Conservation (phyloP, 92 coral and sea anemone genomes). For the Palythoa caribaeorum region DNA sequence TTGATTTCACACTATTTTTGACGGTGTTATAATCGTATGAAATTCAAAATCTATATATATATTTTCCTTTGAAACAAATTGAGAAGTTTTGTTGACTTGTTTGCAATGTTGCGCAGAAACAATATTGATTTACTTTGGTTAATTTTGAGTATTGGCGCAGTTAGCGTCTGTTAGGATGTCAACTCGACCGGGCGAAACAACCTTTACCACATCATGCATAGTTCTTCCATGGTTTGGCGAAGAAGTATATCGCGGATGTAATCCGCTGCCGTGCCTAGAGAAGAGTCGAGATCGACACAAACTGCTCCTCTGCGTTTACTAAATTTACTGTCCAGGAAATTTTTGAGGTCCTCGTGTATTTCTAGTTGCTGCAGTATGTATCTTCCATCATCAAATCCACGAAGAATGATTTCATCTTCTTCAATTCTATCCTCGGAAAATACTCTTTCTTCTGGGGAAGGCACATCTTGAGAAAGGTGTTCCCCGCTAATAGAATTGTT, state of each 20-base stretch:
- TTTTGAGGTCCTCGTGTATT: constrained; percentile 49
- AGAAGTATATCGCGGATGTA: constrained; percentile 80
- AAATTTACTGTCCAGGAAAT: constrained; percentile 59
- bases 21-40: too few relatives aligned
- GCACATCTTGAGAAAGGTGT: not conserved
- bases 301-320: constrained; percentile 70
- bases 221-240: constrained; percentile 94
- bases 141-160: too few relatives aligned
- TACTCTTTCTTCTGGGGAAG: not conserved
- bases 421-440: constrained; percentile 22
- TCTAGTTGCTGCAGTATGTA: constrained; percentile 55
- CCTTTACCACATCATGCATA: constrained; percentile 91
- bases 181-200: not conserved
- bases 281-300: constrained; percentile 72
- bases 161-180: too few relatives aligned
- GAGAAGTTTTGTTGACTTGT: too few relatives aligned
- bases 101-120: too few relatives aligned
- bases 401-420: constrained; percentile 25
- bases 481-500: not conserved
- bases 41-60: too few relatives aligned
- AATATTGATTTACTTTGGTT: too few relatives aligned
- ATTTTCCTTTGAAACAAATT: too few relatives aligned
- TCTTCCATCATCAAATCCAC: constrained; percentile 37
- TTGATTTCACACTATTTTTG: too few relatives aligned
- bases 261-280: constrained; percentile 72